These are phyloP conservation scores for Philonicus albiceps DNA, from an alignment of 2,888 invertebrate species.

Conservation along the genomic window DNA sequence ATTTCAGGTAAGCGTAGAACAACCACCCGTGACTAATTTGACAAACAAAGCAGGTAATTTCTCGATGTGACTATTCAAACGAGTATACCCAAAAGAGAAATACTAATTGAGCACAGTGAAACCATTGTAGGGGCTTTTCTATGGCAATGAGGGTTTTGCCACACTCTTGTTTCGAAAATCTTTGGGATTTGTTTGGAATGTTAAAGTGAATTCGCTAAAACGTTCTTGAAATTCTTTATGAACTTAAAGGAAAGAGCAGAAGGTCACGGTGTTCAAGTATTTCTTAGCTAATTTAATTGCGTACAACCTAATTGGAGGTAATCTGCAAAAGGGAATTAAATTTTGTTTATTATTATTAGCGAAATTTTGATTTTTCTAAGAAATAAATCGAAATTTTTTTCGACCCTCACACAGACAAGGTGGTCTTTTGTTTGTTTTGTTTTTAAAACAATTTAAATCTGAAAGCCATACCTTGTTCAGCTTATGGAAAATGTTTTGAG, in stretches of 20 bases:
- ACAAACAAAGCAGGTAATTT: constrained; percentile 12
- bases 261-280: neutral
- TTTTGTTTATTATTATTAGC: neutral
- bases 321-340: neutral
- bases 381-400: too few relatives aligned
- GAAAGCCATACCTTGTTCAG: too few relatives aligned
- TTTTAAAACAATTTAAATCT: too few relatives aligned
- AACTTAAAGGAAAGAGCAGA: neutral
- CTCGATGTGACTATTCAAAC: neutral
- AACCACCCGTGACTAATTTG: neutral
- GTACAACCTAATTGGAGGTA: neutral
- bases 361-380: neutral
- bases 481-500: too few relatives aligned
- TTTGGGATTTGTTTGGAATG: neutral
- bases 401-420: neutral
- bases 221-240: neutral
- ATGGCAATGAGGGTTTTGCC: neutral
- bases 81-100: neutral
- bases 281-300: neutral
- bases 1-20: neutral
- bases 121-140: neutral
- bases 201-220: neutral
- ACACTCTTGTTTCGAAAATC: neutral
- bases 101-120: neutral
- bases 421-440: too few relatives aligned